Base-by-base conservation (phyloP, 1,140 invertebrate genomes). In the Brachionus rubens region DNA sequence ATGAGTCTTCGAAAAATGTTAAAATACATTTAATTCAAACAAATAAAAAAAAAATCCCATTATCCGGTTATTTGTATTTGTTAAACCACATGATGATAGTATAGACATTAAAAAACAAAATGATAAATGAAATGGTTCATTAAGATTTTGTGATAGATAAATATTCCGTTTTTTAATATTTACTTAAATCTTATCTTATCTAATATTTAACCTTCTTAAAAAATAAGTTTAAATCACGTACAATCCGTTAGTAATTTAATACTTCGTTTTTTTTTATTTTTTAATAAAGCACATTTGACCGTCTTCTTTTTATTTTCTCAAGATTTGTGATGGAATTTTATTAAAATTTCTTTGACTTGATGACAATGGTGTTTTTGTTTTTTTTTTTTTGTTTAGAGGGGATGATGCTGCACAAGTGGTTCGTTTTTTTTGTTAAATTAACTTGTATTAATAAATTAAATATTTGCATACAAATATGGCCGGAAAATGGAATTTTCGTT, bases 381-480 rank as follows among this genome's bases (percentile, higher is more conserved):
- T n/a, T n/a, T n/a, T n/a, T n/a, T n/a, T n/a, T n/a, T n/a, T n/a
- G n/a, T n/a, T n/a, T n/a, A n/a, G n/a, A n/a, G n/a, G n/a, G n/a
- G n/a, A n/a, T n/a, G n/a, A n/a, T n/a, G n/a, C n/a, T n/a, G n/a
- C n/a, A 36, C 54, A 59, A 59, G 54, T 59, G 54, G 54, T 40
- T 36, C n/a, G n/a, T n/a, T 59, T 36, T 33, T 59, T 33, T 33
- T 14, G 26, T 33, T 59, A 33, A 40, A 59, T 59, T 59, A 59
- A 59, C 54, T 59, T 59, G 36, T 36, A 5, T 5, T 59, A 33
- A 59, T 33, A 59, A 59, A 36, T 59, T 30, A 59, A 59, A 59
- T 59, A 59, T 59, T 59, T 59, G 54, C 54, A 59, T 59, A 59
- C 14, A 59, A n/a, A 59, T 30, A 59, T 36, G 54, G 26, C 54